Conservation (phyloP, 2,113 vertebrate genomes). For the Rhinolophus sinicus region DNA sequence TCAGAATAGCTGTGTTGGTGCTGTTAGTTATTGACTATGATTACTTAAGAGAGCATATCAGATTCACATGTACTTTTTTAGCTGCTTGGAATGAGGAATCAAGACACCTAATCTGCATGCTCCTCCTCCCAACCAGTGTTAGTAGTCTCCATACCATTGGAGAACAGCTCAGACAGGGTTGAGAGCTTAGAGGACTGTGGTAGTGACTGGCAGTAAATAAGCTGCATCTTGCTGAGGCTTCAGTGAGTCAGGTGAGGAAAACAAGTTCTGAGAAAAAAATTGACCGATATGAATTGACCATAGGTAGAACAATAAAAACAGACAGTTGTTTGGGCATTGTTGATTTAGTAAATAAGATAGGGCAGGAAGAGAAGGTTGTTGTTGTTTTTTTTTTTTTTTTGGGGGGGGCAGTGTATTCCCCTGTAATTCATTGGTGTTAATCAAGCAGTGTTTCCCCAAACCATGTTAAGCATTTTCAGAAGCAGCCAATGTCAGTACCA, state of each 20-base stretch:
- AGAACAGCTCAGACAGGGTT: not conserved
- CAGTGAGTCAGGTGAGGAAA: not conserved
- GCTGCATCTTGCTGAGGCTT: not conserved
- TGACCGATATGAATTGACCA: not conserved
- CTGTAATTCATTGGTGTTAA: not conserved
- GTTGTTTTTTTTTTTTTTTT: not conserved
- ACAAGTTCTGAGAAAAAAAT: not conserved
- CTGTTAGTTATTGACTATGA: not conserved
- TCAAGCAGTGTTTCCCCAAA: not conserved
- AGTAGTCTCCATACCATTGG: accelerated
- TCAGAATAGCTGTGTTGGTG: not conserved
- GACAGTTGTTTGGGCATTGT: not conserved
- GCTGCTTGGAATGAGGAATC: not conserved
- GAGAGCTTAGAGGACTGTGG: no score
- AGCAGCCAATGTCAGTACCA: not conserved
- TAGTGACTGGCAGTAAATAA: not conserved
- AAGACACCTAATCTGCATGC: not conserved
- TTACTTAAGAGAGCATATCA: not conserved
- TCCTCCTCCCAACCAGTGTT: not conserved
- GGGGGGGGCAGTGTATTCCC: no score
- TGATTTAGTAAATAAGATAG: not conserved
- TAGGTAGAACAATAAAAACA: not conserved
- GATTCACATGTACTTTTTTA: not conserved
- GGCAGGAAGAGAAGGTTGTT: not conserved
- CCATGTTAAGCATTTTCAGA: not conserved